These are phyloP conservation scores for Desmodus rotundus DNA, from an alignment of 2,113 vertebrate genomes.

Conservation along the genomic window DNA sequence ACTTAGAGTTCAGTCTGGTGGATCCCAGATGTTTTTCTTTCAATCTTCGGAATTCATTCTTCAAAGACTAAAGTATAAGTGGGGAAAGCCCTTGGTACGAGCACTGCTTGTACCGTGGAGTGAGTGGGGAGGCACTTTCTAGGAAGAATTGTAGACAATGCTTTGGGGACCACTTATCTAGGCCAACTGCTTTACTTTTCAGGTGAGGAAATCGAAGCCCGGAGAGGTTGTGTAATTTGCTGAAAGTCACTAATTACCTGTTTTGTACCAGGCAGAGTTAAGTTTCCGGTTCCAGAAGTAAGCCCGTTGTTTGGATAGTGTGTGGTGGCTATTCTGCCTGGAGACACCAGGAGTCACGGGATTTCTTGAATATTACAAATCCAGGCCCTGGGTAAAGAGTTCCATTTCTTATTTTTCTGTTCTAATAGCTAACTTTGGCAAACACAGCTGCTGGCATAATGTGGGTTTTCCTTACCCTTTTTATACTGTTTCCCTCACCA, in stretches of 20 bases:
- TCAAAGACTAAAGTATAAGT: not conserved
- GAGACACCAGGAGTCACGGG: not conserved
- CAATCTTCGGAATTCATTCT: not conserved
- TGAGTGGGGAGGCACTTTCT: not conserved
- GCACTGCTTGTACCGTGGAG: not conserved
- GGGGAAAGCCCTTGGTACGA: not conserved
- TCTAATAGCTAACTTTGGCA: not conserved
- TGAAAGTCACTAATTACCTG: not conserved
- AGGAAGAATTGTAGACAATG: not conserved
- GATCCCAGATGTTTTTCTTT: not conserved
- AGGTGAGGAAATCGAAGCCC: not conserved
- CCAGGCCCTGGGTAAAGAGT: not conserved
- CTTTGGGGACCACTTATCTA: not conserved
- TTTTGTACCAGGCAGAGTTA: not conserved
- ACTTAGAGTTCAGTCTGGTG: not conserved
- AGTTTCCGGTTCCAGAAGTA: not conserved
- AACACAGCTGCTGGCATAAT: not conserved
- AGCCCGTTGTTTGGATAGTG: not conserved
- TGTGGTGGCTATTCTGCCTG: not conserved
- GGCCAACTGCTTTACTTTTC: constrained; percentile 7
- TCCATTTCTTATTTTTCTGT: not conserved
- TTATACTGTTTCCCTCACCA: not conserved
- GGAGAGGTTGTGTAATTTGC: not conserved
- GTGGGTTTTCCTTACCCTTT: not conserved
- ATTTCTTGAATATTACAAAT: constrained; percentile 18